A percentile compares a stretch with the other conserved stretches of the same genome.
Conservation (phyloP, 2,113 vertebrate genomes). For the Mionectes macconnelli region DNA sequence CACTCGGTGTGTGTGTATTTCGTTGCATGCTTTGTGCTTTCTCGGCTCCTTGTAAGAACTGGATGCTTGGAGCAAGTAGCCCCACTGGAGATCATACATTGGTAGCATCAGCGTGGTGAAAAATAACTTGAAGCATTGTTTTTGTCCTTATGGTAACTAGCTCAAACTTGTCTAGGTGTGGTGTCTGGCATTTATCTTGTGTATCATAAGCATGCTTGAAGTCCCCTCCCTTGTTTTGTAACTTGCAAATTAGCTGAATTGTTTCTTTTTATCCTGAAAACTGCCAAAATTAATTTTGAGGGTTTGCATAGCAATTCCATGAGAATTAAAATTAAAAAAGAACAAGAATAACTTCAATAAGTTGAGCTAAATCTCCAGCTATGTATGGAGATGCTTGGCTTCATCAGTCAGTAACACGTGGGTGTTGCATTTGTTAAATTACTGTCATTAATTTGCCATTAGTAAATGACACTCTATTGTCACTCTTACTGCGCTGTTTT, state of each 20-base stretch:
- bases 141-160: constrained; percentile 36
- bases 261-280: constrained; percentile 12
- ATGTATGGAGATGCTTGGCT: constrained; percentile 1
- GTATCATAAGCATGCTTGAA: constrained; percentile 7
- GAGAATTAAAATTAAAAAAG: background rate
- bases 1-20: background rate
- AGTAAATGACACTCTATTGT: constrained; percentile 18
- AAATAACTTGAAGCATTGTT: constrained; percentile 28
- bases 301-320: background rate
- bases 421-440: constrained; percentile 31
- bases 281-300: background rate
- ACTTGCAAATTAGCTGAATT: constrained; percentile 1
- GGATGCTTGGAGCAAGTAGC: background rate
- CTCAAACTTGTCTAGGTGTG: constrained; percentile 59
- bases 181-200: background rate
- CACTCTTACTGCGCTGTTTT: constrained; percentile 27
- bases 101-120: background rate
- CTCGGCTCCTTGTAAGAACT: background rate
- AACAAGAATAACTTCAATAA: background rate
- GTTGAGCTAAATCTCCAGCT: background rate
- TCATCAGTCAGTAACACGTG: background rate
- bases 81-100: background rate
- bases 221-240: constrained; percentile 47
- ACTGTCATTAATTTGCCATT: constrained; percentile 37
- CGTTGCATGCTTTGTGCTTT: background rate